These are phyloP conservation scores for Notothenia coriiceps DNA, from an alignment of 2,113 vertebrate genomes.

Conservation along the genomic window DNA sequence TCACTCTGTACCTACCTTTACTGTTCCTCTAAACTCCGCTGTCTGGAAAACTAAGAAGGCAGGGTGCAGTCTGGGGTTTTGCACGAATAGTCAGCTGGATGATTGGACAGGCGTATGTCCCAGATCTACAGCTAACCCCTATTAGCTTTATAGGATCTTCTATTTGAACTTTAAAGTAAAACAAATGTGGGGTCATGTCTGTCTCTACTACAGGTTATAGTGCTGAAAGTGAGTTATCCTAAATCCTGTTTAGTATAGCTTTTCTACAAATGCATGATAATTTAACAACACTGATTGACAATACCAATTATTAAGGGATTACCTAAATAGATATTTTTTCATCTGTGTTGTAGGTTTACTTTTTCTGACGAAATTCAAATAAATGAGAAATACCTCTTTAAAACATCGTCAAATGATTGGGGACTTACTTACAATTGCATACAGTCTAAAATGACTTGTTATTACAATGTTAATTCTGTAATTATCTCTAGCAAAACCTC, in stretches of 20 bases:
- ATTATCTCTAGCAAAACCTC: background rate
- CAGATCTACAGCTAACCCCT: conserved; percentile 31
- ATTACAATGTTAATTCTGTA: background rate
- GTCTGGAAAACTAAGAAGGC: conserved; percentile 44
- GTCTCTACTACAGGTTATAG: background rate
- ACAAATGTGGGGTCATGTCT: conserved; percentile 14
- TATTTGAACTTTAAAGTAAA: conserved; percentile 35
- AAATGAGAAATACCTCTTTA: background rate
- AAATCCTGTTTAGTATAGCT: background rate
- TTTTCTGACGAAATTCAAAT: background rate
- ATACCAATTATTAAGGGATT: background rate
- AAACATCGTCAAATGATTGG: background rate
- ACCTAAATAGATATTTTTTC: background rate
- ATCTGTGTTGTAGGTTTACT: background rate
- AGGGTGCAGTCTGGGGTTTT: conserved; percentile 16
- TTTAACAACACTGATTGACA: background rate
- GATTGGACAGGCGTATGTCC: conserved; percentile 20
- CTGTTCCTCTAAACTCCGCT: conserved; percentile 24
- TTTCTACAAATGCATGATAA: background rate
- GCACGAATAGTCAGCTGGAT: conserved; percentile 35
- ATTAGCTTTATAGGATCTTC: conserved; percentile 20
- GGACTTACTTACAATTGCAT: background rate
- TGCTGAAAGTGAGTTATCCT: background rate
- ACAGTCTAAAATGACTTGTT: background rate
- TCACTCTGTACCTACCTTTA: conserved; percentile 3